Evolutionary conservation across 1,140 invertebrate species (phyloP), one percentile per base, ranked within the genome.

Genomic region (Chionoecetes opilio): DNA sequence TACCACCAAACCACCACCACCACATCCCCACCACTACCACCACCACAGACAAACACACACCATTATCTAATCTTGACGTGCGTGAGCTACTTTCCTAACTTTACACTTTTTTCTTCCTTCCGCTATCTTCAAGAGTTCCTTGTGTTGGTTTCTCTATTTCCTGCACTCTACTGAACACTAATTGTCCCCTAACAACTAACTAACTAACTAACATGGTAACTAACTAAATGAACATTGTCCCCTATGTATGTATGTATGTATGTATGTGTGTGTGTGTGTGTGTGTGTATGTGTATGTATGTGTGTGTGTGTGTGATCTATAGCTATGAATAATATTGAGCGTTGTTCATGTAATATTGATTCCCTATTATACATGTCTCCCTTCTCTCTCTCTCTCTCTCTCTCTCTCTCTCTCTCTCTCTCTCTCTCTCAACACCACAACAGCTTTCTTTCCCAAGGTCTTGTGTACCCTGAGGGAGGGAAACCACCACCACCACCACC

Each of bases 11-110:
- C 21, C 46, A 53, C 11, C 46, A 53, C 0, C 21, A 17, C 46
- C n/a, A 34, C 87, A 89, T 32, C 9, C 88, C 38, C 88, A 90
- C 88, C 88, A 90, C 88, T 41, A 34, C 38, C 88, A 90, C 88
- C 38, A 34, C 38, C 88, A 90, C 88, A 90, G 35, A 90, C 88
- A 90, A 34, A 90, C 88, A 86, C 84, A 86, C 84, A 86, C 84
- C 14, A 11, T 17, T 34, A 32, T 34, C 84, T 86, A 34, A 32
- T 86, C 32, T 86, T 17, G 14, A 17, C 21, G n/a, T 29, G 87
- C 14, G n/a, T 6, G 2, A 88, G 11, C 3, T 38, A 29, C 3
- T 21, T 38, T n/a, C n/a, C n/a, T n/a, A n/a, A n/a, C 31, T 0
- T 32, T 32, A 8, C 85, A 87, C 17, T 14, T 14, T 37, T 88